A percentile compares a stretch with the other conserved stretches of the same genome.
Conservation (phyloP, 1,140 invertebrate species). For the Conus ventricosus region DNA sequence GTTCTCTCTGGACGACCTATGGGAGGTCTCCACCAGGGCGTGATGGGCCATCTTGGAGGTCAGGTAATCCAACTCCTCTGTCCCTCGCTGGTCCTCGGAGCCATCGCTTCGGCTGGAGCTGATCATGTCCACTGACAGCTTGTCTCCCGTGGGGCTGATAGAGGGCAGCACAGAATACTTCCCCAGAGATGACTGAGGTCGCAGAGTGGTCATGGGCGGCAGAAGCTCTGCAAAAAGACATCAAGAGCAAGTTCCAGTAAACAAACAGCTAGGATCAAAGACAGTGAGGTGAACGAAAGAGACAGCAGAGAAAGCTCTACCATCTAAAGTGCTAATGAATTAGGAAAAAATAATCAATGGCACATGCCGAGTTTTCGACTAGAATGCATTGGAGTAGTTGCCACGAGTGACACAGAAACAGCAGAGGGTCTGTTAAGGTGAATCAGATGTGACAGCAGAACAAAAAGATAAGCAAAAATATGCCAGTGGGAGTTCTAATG, state of each 20-base stretch:
- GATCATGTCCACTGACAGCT: background rate
- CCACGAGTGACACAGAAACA: no score
- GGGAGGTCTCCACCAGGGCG: background rate
- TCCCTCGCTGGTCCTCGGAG: conserved; percentile 7
- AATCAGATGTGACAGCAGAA: no score
- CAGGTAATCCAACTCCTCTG: conserved; percentile 3
- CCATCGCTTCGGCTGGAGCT: conserved; percentile 3
- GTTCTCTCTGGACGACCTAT: background rate
- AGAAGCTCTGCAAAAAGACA: conserved; percentile 1
- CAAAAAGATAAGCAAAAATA: no score
- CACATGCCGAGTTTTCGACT: no score
- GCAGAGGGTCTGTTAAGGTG: no score
- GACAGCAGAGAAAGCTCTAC: no score
- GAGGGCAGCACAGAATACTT: conserved; percentile 24
- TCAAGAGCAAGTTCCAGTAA: background rate
- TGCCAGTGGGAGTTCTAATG: no score
- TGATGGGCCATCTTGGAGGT: background rate
- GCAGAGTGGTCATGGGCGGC: background rate
- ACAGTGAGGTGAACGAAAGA: background rate
- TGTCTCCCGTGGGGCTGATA: background rate
- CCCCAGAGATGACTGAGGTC: conserved; percentile 15
- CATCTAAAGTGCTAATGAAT: no score
- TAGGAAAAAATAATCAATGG: no score
- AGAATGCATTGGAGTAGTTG: no score
- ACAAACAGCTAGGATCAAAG: background rate